Conservation (phyloP, 30 jellyfish, hydroid and myxozoan species). For the Catostylus mosaicus region DNA sequence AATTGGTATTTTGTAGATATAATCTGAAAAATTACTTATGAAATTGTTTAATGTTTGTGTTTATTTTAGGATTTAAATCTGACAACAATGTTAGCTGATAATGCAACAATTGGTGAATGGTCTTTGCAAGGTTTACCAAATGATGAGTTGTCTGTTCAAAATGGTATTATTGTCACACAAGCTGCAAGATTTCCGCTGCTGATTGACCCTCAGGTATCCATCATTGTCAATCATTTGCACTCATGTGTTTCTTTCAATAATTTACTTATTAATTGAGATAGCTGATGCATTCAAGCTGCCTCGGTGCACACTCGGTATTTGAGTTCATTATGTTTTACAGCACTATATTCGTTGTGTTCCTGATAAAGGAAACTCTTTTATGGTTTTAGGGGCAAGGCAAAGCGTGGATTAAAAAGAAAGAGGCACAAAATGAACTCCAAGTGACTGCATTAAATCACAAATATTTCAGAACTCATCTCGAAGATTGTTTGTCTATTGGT, state of each 20-base stretch:
- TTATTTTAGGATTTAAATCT: constrained; percentile 63
- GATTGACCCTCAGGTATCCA: constrained; percentile 85
- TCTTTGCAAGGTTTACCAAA: constrained; percentile 87
- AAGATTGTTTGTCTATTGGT: constrained; percentile 83
- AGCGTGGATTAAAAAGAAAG: constrained; percentile 89
- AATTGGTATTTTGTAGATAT: too few species aligned
- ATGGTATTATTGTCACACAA: constrained; percentile 89
- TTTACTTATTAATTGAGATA: too few species aligned
- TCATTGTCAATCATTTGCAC: not conserved
- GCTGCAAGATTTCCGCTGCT: constrained; percentile 92
- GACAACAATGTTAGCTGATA: constrained; percentile 79
- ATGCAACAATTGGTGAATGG: constrained; percentile 89
- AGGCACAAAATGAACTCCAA: constrained; percentile 66
- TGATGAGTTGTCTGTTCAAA: constrained; percentile 89
- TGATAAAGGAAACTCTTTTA: not conserved
- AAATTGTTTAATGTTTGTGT: too few species aligned
- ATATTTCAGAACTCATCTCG: constrained; percentile 82
- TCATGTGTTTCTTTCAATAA: too few species aligned
- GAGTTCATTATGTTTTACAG: not conserved
- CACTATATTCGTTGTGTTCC: not conserved
- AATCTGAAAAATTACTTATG: too few species aligned
- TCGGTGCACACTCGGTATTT: too few species aligned
- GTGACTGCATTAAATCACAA: constrained; percentile 83
- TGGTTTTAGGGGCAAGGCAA: constrained; percentile 85
- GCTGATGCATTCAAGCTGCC: too few species aligned